Percentiles rank a stretch among this genome's conserved stretches.
phyloP scores from a whole-genome alignment of 2,113 vertebrate species.

The Eretmochelys imbricata region DNA sequence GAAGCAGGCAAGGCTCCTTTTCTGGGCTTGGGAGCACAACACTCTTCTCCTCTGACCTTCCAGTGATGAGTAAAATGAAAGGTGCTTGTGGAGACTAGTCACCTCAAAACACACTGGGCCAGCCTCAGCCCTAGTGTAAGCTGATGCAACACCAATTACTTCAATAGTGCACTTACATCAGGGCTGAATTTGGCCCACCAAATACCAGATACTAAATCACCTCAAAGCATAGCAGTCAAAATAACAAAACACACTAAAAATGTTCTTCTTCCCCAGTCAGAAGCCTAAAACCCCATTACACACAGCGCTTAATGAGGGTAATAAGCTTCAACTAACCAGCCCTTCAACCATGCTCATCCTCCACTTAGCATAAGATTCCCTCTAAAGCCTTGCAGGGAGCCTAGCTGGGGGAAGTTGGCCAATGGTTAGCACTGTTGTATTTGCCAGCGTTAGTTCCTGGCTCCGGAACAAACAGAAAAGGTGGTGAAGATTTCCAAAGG shows the following conservation, averaged over 20 bases:
- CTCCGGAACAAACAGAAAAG: constrained; percentile 46
- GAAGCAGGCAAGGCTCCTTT: constrained; percentile 48
- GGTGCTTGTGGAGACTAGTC: neutral
- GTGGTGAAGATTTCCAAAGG: neutral
- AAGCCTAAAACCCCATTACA: constrained; percentile 38
- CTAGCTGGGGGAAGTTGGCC: constrained; percentile 22
- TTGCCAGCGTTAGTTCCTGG: constrained; percentile 61
- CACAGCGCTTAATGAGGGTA: constrained; percentile 47
- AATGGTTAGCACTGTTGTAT: constrained; percentile 53
- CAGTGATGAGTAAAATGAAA: constrained; percentile 39
- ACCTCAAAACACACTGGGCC: neutral
- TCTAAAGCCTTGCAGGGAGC: constrained; percentile 8
- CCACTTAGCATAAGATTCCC: constrained; percentile 46
- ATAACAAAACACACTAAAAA: constrained; percentile 41
- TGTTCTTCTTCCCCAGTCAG: constrained; percentile 16
- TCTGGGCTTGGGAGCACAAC: constrained; percentile 43
- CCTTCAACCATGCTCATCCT: constrained; percentile 58
- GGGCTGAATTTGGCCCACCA: neutral
- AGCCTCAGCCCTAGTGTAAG: neutral
- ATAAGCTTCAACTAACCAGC: constrained; percentile 51
- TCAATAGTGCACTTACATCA: neutral
- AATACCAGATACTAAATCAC: constrained; percentile 26
- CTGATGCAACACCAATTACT: neutral
- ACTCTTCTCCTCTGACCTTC: constrained; percentile 14
- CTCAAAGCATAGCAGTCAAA: constrained; percentile 22